Evolutionary conservation across 2,113 vertebrate genomes (phyloP), one percentile per base, ranked within the genome.

Genomic region (Trachemys scripta): DNA sequence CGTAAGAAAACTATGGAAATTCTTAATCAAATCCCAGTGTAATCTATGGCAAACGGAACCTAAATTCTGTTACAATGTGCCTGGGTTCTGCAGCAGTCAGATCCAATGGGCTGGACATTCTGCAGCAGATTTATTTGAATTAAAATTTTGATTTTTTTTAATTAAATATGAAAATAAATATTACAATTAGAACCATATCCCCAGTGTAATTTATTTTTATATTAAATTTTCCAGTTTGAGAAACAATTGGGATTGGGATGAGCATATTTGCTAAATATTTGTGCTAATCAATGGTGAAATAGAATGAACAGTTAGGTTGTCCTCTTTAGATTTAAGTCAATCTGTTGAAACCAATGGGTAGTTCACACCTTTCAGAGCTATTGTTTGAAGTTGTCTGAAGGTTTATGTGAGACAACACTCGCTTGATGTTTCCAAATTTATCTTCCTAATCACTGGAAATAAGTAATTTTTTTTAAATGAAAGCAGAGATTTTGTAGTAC

Each of bases 111-210:
- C 75, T 90, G 57, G 47, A 94, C 91, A 93, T 90, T 83, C 57
- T 87, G 89, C 88, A 93, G 59, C 80, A 85, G 75, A 82, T 92
- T 95, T 80, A 42, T 89, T 50, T 81, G 76, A 59, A 93, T 95
- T 93, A 85, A 62, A 62, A 82, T 50, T 57, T 25, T 57, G 56
- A 57, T 12, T 57, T 27, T 57, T 6, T 57, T 50, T 75, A 76
- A 93, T 95, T 93, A 85, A 62, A 16, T 81, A 57, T 5, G 14
- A 65, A 94, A 38, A 10, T 10, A 42, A 47, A 13, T 49, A 92
- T 85, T 27, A 51, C 82, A 87, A 75, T 92, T 90, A 96, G 69
- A 87, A 87, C 35, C 83, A 69, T 75, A 92, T 96, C 92, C 56
- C 80, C 79, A 38, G 5, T 79, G 6, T 62, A 62, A 62, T 62